Evolutionary conservation across 2,113 vertebrate genomes (phyloP), one percentile per base, ranked within the genome.

Genomic region (Clarias macrocephalus): DNA sequence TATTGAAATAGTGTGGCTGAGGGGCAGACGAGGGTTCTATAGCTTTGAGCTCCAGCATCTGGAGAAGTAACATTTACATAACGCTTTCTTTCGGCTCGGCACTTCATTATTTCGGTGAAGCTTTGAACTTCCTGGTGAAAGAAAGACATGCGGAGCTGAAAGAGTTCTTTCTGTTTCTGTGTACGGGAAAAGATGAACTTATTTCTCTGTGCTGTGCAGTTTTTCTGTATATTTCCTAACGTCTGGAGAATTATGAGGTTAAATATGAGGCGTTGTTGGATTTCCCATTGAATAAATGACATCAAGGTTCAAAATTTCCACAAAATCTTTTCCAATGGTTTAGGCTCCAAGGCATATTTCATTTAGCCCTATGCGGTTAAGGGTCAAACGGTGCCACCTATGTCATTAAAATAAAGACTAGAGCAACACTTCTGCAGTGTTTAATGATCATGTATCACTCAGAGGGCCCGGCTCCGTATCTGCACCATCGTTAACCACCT

Each of bases 381-480:
- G 97, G 97, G 98, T 99, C 97, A 98, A 97, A 96, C 96, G 94
- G 95, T 94, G 96, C 97, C 97, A 97, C 97, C 96, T 95, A 97
- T 96, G 96, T 99, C 97, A 98, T 97, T 97, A 97, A 96, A 97
- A 95, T 95, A 96, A 96, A 73, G 63, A 82, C 73, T 77, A 87
- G 88, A 54, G 72, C 30, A 83, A 1, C 28, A 72, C 73, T 79
- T 59, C 48, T 70, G 95, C 84, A 92, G 94, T 94, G 94, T 95
- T 96, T 98, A 99, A 99, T 99, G 98, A 99, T 95, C 95, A 99
- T 99, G 97, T 97, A 99, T 98, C 97, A 99, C 95, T 88, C 97
- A 98, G 95, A 88, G 94, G 70, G 94, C 94, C 95, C 94, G 93
- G 94, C 94, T 94, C 94, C 93, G 94, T 94, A 94, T 95, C 95